Percentiles rank a stretch among this genome's conserved stretches.
Conservation (phyloP, 2,113 vertebrate genomes). For the Calidris pygmaea region DNA sequence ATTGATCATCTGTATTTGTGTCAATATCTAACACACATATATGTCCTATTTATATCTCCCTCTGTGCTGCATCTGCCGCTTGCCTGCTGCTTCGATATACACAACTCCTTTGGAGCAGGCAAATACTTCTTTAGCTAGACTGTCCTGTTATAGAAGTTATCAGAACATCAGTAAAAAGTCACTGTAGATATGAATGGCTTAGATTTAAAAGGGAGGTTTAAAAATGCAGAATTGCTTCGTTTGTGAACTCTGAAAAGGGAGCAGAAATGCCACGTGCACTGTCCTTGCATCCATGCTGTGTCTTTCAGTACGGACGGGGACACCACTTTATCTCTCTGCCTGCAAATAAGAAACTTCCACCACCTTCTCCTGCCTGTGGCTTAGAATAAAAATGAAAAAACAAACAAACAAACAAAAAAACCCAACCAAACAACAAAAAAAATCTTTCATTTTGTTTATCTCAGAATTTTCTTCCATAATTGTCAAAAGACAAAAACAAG, state of each 20-base stretch:
- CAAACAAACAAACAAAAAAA: too few relatives aligned
- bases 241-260: not conserved
- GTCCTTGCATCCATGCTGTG: not conserved
- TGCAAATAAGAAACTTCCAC: not conserved
- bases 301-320: not conserved
- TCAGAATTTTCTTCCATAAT: not conserved
- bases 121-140: not conserved
- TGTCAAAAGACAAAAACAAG: not conserved
- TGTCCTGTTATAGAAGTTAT: not conserved
- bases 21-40: not conserved
- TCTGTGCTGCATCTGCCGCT: not conserved
- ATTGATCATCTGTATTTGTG: too few relatives aligned
- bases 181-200: not conserved
- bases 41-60: not conserved
- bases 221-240: not conserved
- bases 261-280: not conserved
- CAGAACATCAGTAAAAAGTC: not conserved
- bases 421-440: not conserved
- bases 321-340: not conserved
- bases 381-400: not conserved
- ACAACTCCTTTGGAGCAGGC: not conserved
- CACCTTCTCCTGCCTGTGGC: not conserved
- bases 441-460: not conserved
- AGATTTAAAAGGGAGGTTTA: not conserved
- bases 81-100: not conserved